Percentiles rank a stretch among this genome's conserved stretches.
Evolutionary conservation across 2,113 vertebrate species (phyloP).

Genomic region (Willisornis vidua): DNA sequence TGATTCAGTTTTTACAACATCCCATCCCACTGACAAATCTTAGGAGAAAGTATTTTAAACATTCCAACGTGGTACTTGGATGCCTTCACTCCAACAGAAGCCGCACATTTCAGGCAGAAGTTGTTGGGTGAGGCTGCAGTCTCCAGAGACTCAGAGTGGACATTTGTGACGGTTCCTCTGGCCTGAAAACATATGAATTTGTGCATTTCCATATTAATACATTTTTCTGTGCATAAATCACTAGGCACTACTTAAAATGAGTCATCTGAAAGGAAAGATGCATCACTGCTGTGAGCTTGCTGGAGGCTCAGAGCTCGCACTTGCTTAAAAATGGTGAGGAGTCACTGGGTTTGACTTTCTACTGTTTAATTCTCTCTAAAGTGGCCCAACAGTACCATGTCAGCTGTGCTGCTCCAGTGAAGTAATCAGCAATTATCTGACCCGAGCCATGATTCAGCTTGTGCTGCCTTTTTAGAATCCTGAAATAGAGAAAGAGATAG

Average conservation of each 20-base stretch:
- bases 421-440: background rate
- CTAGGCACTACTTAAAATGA: slow-evolving; percentile 3
- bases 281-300: background rate
- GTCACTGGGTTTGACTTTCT: background rate
- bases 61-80: background rate
- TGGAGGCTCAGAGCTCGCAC: background rate
- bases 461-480: background rate
- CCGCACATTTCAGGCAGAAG: background rate
- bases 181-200: fast-evolving
- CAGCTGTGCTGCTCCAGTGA: background rate
- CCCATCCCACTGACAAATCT: background rate
- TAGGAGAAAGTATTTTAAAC: background rate
- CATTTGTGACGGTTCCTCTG: background rate
- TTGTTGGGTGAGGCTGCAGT: slow-evolving; percentile 25
- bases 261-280: slow-evolving; percentile 31
- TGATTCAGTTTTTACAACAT: background rate
- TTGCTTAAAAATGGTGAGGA: background rate
- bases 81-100: background rate
- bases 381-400: background rate
- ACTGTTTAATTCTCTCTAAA: background rate
- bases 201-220: background rate
- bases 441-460: background rate
- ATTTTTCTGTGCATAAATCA: slow-evolving; percentile 21
- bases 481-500: fast-evolving
- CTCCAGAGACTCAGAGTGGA: background rate